Percentiles rank a stretch among this genome's conserved stretches.
Conservation (phyloP, 2,113 vertebrate species). For the Aegotheles bennettii region DNA sequence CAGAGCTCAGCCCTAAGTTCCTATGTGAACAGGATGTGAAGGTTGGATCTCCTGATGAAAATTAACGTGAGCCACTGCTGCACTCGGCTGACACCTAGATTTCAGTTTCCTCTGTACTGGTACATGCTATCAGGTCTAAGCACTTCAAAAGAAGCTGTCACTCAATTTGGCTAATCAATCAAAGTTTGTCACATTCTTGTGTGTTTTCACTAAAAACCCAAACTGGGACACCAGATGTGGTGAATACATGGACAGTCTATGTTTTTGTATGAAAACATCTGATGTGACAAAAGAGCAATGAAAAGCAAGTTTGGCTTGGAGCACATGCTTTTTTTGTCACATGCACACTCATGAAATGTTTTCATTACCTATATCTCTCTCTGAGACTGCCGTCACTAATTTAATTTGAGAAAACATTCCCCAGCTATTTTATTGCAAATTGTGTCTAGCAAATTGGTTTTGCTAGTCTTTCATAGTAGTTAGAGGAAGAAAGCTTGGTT, state of each 20-base stretch:
- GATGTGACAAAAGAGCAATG: conserved; percentile 56
- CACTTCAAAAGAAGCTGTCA: conserved; percentile 50
- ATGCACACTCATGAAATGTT: conserved; percentile 22
- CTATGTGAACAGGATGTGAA: conserved; percentile 45
- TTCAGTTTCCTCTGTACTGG: background rate
- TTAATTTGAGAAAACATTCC: conserved; percentile 32
- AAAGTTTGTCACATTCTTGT: conserved; percentile 64
- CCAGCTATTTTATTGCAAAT: background rate
- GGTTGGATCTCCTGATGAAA: conserved; percentile 55
- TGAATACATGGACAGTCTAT: conserved; percentile 60
- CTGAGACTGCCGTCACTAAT: background rate
- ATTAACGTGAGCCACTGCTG: conserved; percentile 31
- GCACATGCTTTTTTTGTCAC: background rate
- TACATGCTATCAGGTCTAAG: conserved; percentile 15
- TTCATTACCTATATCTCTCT: conserved; percentile 25
- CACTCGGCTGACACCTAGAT: conserved; percentile 50
- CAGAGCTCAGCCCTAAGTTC: background rate
- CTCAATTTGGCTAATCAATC: conserved; percentile 60
- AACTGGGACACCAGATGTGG: conserved; percentile 67
- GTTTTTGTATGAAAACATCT: conserved; percentile 62
- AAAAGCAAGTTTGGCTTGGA: conserved; percentile 41
- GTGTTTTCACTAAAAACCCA: conserved; percentile 63
- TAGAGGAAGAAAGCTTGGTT: background rate
- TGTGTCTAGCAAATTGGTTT: background rate
- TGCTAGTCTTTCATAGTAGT: background rate